These are phyloP conservation scores for Drosophila auraria DNA, from an alignment of 1,140 invertebrate species.

Conservation along the genomic window DNA sequence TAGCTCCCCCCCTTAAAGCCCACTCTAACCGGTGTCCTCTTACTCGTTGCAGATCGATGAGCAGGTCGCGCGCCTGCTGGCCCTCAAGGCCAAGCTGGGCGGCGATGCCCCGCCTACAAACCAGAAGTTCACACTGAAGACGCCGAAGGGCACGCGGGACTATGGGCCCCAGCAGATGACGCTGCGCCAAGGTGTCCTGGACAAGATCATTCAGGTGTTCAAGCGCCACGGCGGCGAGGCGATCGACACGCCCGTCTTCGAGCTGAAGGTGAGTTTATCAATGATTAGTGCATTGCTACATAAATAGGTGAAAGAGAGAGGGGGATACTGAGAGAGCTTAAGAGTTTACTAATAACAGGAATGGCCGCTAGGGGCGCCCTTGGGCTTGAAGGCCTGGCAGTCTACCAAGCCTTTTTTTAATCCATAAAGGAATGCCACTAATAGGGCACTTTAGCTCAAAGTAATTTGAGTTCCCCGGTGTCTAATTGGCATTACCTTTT, in stretches of 20 bases:
- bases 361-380: neutral
- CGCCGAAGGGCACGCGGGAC: slow-evolving; percentile 98
- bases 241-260: slow-evolving; percentile 99
- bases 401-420: neutral
- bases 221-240: slow-evolving; percentile 99
- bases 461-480: too few species aligned
- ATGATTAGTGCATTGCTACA: too few species aligned
- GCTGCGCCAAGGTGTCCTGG: slow-evolving; percentile 94
- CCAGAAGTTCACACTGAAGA: slow-evolving; percentile 95
- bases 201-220: slow-evolving; percentile 95
- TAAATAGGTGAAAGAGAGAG: neutral
- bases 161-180: slow-evolving; percentile 98
- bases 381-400: neutral
- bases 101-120: slow-evolving; percentile 86
- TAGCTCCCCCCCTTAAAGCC: neutral
- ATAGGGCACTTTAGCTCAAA: too few species aligned
- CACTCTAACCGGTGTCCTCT: slow-evolving; percentile 12
- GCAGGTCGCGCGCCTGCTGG: slow-evolving; percentile 93
- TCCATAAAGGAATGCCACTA: too few species aligned
- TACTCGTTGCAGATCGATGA: slow-evolving; percentile 88
- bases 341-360: neutral
- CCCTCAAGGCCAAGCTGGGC: slow-evolving; percentile 91
- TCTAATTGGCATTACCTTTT: neutral
- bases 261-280: slow-evolving; percentile 92
- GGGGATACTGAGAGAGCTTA: neutral